Base-by-base conservation (phyloP, 2,113 vertebrate species). In the Coregonus clupeaformis region DNA sequence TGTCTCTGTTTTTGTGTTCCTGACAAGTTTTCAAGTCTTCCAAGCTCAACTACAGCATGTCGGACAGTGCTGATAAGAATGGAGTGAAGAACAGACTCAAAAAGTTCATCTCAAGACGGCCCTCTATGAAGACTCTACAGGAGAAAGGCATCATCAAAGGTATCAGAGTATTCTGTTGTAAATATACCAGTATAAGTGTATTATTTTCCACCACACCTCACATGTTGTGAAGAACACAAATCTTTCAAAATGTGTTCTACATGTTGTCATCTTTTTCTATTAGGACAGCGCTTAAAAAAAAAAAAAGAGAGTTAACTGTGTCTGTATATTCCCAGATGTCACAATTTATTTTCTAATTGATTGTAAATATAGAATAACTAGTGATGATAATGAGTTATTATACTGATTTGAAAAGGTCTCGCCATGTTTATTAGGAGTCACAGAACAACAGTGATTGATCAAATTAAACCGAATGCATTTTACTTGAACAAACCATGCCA, bases 131-230 rank as follows among this genome's bases (percentile, higher is more conserved):
- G 93, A 94, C 94, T 0, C 80, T 97, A 82, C 94, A 96, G 88
- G 96, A 96, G 78, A 97, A 97, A 73, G 95, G 96, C 75, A 86
- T 97, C 79, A 96, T 97, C 90, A 96, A 95, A 95, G 95, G 95
- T 96, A 80, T 84, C 68, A 49, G 4, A 24, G n/a, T 27, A 12
- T 27, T 24, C 16, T 55, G n/a, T 18, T 32, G 12, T 20, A 69
- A 42, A 69, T 45, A 4, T 47, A 22, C 30, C 25, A 66, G 45
- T 12, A 16, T 22, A 6, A 20, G 47, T 55, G 20, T 52, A 18
- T 25, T 18, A 6, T 47, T 24, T 36, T 24, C 32, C 18, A 9
- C 2, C 9, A 36, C 36, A 11, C 47, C 9, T 47, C n/a, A 25
- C n/a, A 24, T 18, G 12, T 71, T n/a, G 42, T 47, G 36, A 49